Evolutionary conservation across 1,140 invertebrate species (phyloP), one percentile per base, ranked within the genome.

Genomic region (Forficula auricularia): DNA sequence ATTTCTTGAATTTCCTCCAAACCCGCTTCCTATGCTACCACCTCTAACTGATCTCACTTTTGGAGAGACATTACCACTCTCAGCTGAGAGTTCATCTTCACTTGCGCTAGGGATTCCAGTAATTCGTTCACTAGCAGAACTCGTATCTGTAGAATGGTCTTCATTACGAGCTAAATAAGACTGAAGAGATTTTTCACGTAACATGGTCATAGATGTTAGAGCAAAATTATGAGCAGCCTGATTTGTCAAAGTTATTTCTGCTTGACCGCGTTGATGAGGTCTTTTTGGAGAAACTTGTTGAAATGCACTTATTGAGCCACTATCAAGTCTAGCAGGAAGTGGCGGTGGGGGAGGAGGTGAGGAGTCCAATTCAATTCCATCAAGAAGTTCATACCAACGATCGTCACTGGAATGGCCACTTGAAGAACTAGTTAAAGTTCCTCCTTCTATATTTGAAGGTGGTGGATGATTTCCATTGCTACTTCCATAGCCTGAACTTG

Each of bases 401-500:
- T 78, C 75, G 46, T 77, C 75, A 45, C 66, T 70, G 27, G 72
- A 75, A 55, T 74, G 70, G n/a, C 71, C 73, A 52, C 68, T 74
- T 36, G 71, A 75, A 33, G 68, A 73, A 55, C 68, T 72, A 6
- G 71, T 75, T 58, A 73, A 60, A 38, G 69, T 71, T 38, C 70
- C 70, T 58, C 22, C 22, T 27, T 27, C 22, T 27, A 27, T 10
- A 27, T 27, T 27, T 54, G 31, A 8, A 19, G 34, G 34, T 6
- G 34, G 34, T 6, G 34, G 16, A 44, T 39, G 14, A 30, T 38
- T 75, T 54, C 77, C 79, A 45, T 74, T 79, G 55, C 81, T 82
- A 13, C 82, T 86, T 35, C 82, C 82, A 57, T 87, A 86, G 7
- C 82, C 83, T 31, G 79, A 83, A 61, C 79, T 83, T 56, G 79